Base-by-base conservation (phyloP, 2,888 invertebrate species). In the Andrena minutula region DNA sequence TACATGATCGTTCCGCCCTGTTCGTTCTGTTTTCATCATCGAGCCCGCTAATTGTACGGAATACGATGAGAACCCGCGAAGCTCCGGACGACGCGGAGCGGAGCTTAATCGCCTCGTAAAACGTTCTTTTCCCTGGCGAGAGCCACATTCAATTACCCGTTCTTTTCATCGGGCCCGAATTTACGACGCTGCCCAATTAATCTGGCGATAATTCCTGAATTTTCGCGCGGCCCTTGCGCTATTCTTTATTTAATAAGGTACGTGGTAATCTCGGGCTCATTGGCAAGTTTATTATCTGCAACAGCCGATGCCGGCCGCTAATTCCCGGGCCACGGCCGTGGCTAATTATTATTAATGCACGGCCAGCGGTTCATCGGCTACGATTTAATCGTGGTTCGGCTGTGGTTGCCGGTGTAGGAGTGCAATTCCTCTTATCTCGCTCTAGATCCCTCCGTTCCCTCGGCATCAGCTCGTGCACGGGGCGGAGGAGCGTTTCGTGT, bases 321-420 rank as follows among this genome's bases (percentile, higher is more conserved):
- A 84, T 84, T 84, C 53, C 73, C 53, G 20, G 26, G 26, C 72
- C 58, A 5, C 41, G 30, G 61, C 64, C 75, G 78, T 80, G 64
- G 28, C 71, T 80, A 78, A 86, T 86, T 76, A 84, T 86, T 86
- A 86, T 86, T 86, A 86, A 86, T 86, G 74, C 65, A 49, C 64
- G 12, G 26, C 41, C 69, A 56, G 66, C 61, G 71, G 56, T 86
- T 86, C 80, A 83, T 84, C 82, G 84, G 58, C 74, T 84, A 86
- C 78, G 74, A 86, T 86, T 86, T 86, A 86, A 86, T 86, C 82
- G 82, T 16, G 63, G 64, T 56, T 72, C 61, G 32, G 30, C 60
- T 32, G 32, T 64, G 3, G 41, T 41, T 16, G 41, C 41, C 5
- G 41, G 16, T 12, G 41, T 41, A 16, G 41, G 16, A 41, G 41